A percentile compares a stretch with the other conserved stretches of the same genome.
These are phyloP conservation scores for Meiosimyza platycephala DNA, from an alignment of 2,888 invertebrate genomes.

Conservation along the genomic window DNA sequence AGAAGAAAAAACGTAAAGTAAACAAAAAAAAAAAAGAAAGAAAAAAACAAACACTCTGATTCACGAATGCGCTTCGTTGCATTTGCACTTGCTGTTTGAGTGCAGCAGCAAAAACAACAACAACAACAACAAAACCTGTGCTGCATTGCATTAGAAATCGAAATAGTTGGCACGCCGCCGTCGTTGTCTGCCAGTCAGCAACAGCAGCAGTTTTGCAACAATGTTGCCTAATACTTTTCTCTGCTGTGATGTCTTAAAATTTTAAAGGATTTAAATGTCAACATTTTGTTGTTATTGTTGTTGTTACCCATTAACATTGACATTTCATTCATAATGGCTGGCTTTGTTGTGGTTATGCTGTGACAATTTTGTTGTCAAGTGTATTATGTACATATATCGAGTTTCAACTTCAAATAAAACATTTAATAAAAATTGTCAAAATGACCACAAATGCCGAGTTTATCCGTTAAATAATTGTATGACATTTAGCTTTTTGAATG, in stretches of 20 bases:
- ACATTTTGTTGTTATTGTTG: slow-evolving; percentile 12
- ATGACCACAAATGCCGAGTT: too few relatives aligned
- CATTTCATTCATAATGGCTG: neutral
- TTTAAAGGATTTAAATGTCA: slow-evolving; percentile 5
- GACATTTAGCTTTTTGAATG: too few relatives aligned
- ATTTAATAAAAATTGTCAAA: too few relatives aligned
- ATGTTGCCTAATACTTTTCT: too few relatives aligned
- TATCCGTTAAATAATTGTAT: too few relatives aligned
- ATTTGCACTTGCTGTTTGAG: neutral
- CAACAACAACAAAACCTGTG: slow-evolving; percentile 1
- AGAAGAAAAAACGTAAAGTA: neutral
- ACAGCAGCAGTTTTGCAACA: too few relatives aligned
- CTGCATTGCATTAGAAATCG: neutral
- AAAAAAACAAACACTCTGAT: neutral
- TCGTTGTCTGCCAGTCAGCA: too few relatives aligned
- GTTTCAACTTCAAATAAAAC: too few relatives aligned
- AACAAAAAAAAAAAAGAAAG: slow-evolving; percentile 1
- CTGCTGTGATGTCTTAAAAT: neutral
- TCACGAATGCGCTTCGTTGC: neutral
- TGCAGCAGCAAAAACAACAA: neutral
- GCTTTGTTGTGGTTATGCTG: neutral
- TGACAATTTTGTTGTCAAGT: neutral
- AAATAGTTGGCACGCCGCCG: slow-evolving; percentile 10
- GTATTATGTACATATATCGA: too few relatives aligned
- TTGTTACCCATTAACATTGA: neutral